Evolutionary conservation across 1,140 invertebrate species (phyloP).

Genomic region (Eumaeus atala): DNA sequence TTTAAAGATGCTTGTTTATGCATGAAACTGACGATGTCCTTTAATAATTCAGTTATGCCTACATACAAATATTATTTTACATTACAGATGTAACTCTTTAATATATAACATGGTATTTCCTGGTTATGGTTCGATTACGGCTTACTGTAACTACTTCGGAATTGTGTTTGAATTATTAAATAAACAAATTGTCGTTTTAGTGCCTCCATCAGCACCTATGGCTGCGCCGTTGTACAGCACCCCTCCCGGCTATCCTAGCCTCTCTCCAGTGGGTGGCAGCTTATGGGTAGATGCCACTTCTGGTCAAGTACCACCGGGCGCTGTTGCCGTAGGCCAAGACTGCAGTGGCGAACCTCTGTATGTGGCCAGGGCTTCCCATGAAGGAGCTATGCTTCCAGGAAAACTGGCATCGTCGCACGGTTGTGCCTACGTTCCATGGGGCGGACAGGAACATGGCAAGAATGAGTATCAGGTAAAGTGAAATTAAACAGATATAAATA

Average conservation of each 20-base stretch:
- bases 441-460: constrained; percentile 84
- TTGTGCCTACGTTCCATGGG: constrained; percentile 85
- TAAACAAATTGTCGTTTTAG: constrained; percentile 28
- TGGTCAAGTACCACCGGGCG: constrained; percentile 81
- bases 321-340: constrained; percentile 83
- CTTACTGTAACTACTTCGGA: neutral
- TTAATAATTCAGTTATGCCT: too few relatives aligned
- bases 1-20: too few relatives aligned
- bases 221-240: constrained; percentile 44
- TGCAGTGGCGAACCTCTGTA: constrained; percentile 80
- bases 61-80: too few relatives aligned
- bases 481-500: neutral
- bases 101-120: neutral
- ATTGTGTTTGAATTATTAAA: neutral
- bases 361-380: constrained; percentile 82
- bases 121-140: neutral
- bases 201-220: constrained; percentile 70
- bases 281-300: constrained; percentile 80
- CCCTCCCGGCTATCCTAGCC: constrained; percentile 50
- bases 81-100: too few relatives aligned
- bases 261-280: constrained; percentile 37
- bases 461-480: constrained; percentile 79
- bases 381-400: constrained; percentile 85
- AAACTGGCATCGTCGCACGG: constrained; percentile 84
- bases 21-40: too few relatives aligned